Evolutionary conservation across 1,140 invertebrate species (phyloP), one percentile per base, ranked within the genome.

Genomic region (Paracyclopina nana): DNA sequence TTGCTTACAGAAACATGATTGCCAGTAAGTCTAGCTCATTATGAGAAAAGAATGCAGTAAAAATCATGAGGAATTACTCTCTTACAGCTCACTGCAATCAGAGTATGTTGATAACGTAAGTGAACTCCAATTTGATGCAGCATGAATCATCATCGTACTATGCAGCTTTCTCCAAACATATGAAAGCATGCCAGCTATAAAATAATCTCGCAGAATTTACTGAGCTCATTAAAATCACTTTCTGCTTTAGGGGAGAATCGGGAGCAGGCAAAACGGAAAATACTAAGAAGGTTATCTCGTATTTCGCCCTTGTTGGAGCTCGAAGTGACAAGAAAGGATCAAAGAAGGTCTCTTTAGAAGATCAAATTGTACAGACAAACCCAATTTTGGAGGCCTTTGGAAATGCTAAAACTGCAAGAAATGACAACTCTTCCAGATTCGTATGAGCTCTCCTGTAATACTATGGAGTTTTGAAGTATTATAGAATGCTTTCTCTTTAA

Each of bases 231-330:
- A n/a, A n/a, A 9, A 20, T 43, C 16, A 9, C 38, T 49, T 51
- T 4, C n/a, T 5, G 51, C 14, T 22, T 24, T 70, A 86, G 82
- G 70, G 91, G 90, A 68, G 91, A 96, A 73, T 95, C 90, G 79
- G 91, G 91, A 76, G 91, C 91, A 65, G 91, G 91, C 72, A 95
- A 96, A 74, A 96, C 90, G 77, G 91, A 96, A 70, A 96, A 94
- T 76, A 96, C 91, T 73, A 97, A 97, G 75, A 97, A 97, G 71
- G 91, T 96, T 77, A 94, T 95, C 75, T 82, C 83, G 62, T 94
- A 94, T 76, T 92, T 94, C 72, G 87, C 88, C 66, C 85, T 82
- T 62, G 87, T 92, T 57, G 87, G 84, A 72, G 85, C 84, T 46
- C 82, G 80, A 44, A 51, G 43, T 43, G 55, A 57, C 34, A 55